Base-by-base conservation (phyloP, 2,888 invertebrate species). In the Spilosoma lubricipeda region DNA sequence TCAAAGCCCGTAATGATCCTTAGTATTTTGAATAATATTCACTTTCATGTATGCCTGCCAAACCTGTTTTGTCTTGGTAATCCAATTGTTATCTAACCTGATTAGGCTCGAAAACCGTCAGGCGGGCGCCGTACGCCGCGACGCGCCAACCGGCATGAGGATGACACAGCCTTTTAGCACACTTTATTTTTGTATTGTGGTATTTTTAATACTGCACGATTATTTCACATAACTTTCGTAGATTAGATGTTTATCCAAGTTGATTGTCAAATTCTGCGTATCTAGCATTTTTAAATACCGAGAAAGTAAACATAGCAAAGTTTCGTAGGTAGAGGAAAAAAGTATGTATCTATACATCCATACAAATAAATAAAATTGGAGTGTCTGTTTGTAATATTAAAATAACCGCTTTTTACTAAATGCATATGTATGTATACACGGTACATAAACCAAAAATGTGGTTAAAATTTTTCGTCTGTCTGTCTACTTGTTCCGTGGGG, bases 161-260 rank as follows among this genome's bases (percentile, higher is more conserved):
- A 73, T 90, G 87, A 89, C 88, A 89, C 86, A 77, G 79, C 76
- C 77, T 76, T 78, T 72, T 83, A 85, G 85, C 81, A 85, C 81
- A 85, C 79, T 82, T 82, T 86, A 82, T 77, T 75, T 81, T 79
- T 77, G 75, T 76, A 78, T 78, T 78, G 78, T 80, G 63, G 36
- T 80, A 79, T 71, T 82, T 73, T 80, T 81, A 83, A 78, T 78
- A 80, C 30, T 59, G 27, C 27, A 27, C 59, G n/a, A 27, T 59
- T 27, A 59, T 27, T 59, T 59, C 59, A 48, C 64, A 72, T 66
- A 69, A 42, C 42, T 68, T 45, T 68, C 67, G 63, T 48, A 71
- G 72, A 75, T 48, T 59, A 65, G 78, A 79, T 74, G 68, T 65
- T 48, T 64, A 27, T 68, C 52, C 3, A n/a, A 7, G 52, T 56